Evolutionary conservation across 2,888 invertebrate genomes (phyloP).

Genomic region (Pantelozetes paolii): DNA sequence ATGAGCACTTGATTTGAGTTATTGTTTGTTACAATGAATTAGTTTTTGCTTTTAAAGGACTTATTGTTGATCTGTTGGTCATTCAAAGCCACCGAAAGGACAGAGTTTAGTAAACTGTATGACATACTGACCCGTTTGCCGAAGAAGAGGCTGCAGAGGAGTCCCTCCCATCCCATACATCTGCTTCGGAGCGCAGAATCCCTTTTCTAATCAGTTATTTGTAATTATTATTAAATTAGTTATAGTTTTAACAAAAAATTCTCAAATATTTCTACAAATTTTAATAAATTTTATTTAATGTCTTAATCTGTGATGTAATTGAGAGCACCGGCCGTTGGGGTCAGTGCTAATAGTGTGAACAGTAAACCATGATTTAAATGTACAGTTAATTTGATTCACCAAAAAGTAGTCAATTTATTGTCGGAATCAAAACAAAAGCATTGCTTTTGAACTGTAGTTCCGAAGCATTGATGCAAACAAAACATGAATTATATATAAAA

Average conservation of each 20-base stretch:
- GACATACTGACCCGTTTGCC: slow-evolving; percentile 81
- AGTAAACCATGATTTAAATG: background rate
- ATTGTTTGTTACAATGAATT: background rate
- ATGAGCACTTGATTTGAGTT: slow-evolving; percentile 14
- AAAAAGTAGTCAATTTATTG: background rate
- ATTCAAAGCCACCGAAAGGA: slow-evolving; percentile 74
- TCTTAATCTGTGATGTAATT: slow-evolving; percentile 16
- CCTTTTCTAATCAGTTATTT: slow-evolving; percentile 7
- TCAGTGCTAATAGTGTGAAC: no score
- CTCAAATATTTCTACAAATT: background rate
- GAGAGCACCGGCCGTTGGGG: background rate
- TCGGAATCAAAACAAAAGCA: background rate
- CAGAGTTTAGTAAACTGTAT: slow-evolving; percentile 81
- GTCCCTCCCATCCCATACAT: slow-evolving; percentile 96
- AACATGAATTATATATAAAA: background rate
- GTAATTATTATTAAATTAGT: slow-evolving; percentile 1
- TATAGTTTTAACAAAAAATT: background rate
- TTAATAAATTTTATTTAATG: background rate
- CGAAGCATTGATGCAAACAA: background rate
- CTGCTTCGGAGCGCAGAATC: slow-evolving; percentile 85
- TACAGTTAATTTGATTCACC: background rate
- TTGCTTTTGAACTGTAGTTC: background rate
- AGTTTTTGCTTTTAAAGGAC: slow-evolving; percentile 61
- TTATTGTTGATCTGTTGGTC: slow-evolving; percentile 96
- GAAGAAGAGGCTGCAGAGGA: slow-evolving; percentile 88